These are phyloP conservation scores for Cheilosia soror DNA, from an alignment of 2,888 invertebrate species.

Conservation along the genomic window DNA sequence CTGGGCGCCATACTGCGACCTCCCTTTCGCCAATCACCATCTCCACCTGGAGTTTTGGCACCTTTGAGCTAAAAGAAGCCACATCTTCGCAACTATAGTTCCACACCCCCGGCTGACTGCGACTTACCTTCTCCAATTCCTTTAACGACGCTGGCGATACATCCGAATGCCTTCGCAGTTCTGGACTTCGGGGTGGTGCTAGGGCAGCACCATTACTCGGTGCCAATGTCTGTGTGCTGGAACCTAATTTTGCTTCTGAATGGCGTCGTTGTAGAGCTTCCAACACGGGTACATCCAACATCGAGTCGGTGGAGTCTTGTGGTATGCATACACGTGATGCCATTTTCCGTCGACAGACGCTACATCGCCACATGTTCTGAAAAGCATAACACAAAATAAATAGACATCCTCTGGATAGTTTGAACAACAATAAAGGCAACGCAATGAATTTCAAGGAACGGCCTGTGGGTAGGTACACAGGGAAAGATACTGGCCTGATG, in stretches of 20 bases:
- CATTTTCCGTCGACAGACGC: slow-evolving; percentile 93
- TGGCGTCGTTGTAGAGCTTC: slow-evolving; percentile 92
- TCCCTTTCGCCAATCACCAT: slow-evolving; percentile 86
- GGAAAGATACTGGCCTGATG: slow-evolving; percentile 4
- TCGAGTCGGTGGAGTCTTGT: slow-evolving; percentile 93
- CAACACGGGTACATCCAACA: slow-evolving; percentile 91
- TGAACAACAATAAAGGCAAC: neutral
- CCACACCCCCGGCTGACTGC: neutral
- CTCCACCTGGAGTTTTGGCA: slow-evolving; percentile 85
- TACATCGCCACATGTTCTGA: slow-evolving; percentile 93
- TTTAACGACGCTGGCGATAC: slow-evolving; percentile 94
- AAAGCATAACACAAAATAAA: slow-evolving; percentile 64
- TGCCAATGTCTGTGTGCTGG: slow-evolving; percentile 84
- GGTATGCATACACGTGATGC: slow-evolving; percentile 90
- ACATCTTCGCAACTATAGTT: neutral
- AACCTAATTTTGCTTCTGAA: slow-evolving; percentile 89
- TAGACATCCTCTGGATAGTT: slow-evolving; percentile 37
- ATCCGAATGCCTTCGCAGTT: slow-evolving; percentile 92
- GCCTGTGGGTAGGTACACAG: neutral
- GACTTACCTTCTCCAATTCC: slow-evolving; percentile 92
- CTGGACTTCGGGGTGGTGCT: slow-evolving; percentile 93
- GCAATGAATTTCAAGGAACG: slow-evolving; percentile 2
- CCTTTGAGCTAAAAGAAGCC: slow-evolving; percentile 87
- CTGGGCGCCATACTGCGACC: slow-evolving; percentile 87
- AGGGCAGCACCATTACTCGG: slow-evolving; percentile 86